These are phyloP conservation scores for Celastrina argiolus DNA, from an alignment of 2,888 invertebrate species.

Conservation along the genomic window DNA sequence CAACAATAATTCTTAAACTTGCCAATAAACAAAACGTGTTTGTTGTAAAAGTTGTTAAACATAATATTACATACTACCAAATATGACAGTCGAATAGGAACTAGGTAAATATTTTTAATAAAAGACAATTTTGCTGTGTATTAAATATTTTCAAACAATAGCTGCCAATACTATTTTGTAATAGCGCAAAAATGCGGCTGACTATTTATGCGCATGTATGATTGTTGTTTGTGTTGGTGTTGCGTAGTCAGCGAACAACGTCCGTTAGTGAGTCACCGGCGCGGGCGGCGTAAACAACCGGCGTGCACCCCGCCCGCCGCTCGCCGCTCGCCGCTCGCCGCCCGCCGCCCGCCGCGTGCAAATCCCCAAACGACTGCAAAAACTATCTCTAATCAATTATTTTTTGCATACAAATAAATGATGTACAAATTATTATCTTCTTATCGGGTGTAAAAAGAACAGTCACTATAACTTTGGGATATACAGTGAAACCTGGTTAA, in stretches of 20 bases:
- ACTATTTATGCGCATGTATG: background rate
- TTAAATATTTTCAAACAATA: background rate
- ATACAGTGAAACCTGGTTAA: too few relatives aligned
- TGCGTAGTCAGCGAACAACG: conserved; percentile 42
- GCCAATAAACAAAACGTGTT: too few relatives aligned
- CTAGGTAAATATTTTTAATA: too few relatives aligned
- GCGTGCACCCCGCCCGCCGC: conserved; percentile 45
- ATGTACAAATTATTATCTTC: too few relatives aligned
- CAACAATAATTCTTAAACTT: too few relatives aligned
- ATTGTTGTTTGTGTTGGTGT: conserved; percentile 39
- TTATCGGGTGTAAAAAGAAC: too few relatives aligned
- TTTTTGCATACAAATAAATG: too few relatives aligned
- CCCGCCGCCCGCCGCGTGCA: background rate
- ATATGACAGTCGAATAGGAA: too few relatives aligned
- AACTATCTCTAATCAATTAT: background rate
- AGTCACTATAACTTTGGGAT: too few relatives aligned
- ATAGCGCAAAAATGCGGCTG: conserved; percentile 3
- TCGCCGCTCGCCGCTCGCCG: too few relatives aligned
- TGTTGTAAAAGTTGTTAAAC: too few relatives aligned
- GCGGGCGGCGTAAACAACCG: conserved; percentile 55
- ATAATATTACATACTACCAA: too few relatives aligned
- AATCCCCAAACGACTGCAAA: background rate
- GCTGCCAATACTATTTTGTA: background rate
- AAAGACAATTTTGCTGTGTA: background rate
- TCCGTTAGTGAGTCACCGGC: conserved; percentile 60